These are phyloP conservation scores for Muscidifurax raptorellus DNA, from an alignment of 1,140 invertebrate genomes.

Conservation along the genomic window DNA sequence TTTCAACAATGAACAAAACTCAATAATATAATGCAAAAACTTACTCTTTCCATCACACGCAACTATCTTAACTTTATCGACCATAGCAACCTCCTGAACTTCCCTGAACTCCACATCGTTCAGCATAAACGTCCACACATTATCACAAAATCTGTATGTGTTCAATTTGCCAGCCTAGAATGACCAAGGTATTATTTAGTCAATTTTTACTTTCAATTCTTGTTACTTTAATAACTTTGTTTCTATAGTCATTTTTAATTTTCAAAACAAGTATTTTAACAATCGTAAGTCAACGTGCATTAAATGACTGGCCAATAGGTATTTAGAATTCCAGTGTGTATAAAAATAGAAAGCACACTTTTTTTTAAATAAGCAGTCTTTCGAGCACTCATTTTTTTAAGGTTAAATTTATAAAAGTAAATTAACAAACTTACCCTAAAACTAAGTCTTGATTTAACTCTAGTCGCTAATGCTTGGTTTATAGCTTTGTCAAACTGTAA, in stretches of 20 bases:
- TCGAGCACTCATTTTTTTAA: neutral
- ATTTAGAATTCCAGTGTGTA: too few species aligned
- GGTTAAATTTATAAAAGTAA: slow-evolving; percentile 26
- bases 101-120: slow-evolving; percentile 99
- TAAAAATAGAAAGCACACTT: too few species aligned
- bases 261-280: neutral
- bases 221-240: too few species aligned
- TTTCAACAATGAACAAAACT: slow-evolving; percentile 7
- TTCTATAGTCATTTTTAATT: too few species aligned
- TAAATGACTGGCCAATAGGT: too few species aligned
- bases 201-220: neutral
- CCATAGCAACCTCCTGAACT: slow-evolving; percentile 94
- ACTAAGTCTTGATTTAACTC: slow-evolving; percentile 93
- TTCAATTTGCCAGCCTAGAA: slow-evolving; percentile 94
- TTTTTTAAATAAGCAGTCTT: too few species aligned
- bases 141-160: slow-evolving; percentile 99
- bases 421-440: slow-evolving; percentile 83
- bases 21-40: slow-evolving; percentile 57
- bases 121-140: slow-evolving; percentile 99
- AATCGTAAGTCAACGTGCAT: neutral
- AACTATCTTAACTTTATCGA: slow-evolving; percentile 99
- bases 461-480: slow-evolving; percentile 93
- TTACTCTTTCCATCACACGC: slow-evolving; percentile 99
- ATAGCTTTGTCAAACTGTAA: slow-evolving; percentile 98
- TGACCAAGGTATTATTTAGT: slow-evolving; percentile 52